phyloP scores from a whole-genome alignment of 2,113 vertebrate genomes.

The Chamaetylas fuelleborni region DNA sequence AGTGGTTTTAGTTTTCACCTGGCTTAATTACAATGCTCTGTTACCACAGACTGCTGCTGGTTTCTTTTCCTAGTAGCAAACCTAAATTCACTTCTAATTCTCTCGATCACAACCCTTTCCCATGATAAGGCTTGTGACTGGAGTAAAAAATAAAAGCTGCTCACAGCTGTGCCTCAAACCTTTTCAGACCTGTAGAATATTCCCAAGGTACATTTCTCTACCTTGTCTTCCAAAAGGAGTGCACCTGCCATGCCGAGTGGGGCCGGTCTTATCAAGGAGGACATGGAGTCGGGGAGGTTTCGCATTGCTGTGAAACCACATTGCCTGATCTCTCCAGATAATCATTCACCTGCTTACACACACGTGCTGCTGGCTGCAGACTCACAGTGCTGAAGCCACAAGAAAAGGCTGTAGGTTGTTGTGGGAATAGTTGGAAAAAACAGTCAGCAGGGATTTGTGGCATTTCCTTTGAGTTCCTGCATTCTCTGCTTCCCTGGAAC shows the following conservation, averaged over 20 bases:
- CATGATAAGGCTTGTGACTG: neutral
- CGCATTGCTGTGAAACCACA: rapidly evolving
- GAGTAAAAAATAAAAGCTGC: neutral
- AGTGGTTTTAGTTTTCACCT: neutral
- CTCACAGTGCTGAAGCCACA: neutral
- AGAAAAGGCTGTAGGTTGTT: neutral
- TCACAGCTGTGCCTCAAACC: neutral
- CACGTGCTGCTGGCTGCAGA: neutral
- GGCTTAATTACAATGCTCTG: neutral
- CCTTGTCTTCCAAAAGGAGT: neutral
- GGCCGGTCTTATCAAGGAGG: neutral
- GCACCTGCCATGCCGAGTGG: rapidly evolving
- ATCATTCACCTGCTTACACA: neutral
- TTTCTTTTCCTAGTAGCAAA: neutral
- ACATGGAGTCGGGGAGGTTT: neutral
- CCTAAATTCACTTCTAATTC: neutral
- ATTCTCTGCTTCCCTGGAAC: neutral
- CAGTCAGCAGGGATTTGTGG: neutral
- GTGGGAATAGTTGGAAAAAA: neutral
- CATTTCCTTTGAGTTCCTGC: neutral
- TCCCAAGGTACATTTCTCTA: neutral
- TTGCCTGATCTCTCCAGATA: neutral
- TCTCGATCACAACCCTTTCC: neutral
- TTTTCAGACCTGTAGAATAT: neutral
- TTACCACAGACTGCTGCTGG: neutral